phyloP scores from a whole-genome alignment of 2,113 vertebrate species.

The Symphodus melops region DNA sequence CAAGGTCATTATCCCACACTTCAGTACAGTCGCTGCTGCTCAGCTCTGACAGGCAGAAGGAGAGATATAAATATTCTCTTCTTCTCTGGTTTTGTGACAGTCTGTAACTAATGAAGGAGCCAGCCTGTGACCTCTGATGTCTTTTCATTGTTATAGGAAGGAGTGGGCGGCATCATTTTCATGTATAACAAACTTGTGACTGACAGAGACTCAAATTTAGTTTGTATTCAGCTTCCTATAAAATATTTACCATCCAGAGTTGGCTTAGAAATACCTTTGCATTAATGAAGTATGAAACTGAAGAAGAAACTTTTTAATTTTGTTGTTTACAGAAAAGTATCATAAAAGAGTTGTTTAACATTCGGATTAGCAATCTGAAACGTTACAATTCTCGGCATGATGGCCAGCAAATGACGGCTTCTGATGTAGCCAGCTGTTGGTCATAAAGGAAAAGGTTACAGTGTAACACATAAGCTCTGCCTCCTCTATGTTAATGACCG shows the following conservation, averaged over 20 bases:
- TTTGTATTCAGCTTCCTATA: slow-evolving; percentile 34
- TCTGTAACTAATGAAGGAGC: slow-evolving; percentile 42
- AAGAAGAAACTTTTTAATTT: slow-evolving; percentile 9
- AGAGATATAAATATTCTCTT: slow-evolving; percentile 58
- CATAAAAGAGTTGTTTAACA: background rate
- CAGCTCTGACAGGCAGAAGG: slow-evolving; percentile 43
- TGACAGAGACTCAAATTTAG: slow-evolving; percentile 30
- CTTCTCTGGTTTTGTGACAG: slow-evolving; percentile 45
- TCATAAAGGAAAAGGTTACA: no score
- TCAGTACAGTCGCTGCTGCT: slow-evolving; percentile 65
- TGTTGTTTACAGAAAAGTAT: background rate
- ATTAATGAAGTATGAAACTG: slow-evolving; percentile 10
- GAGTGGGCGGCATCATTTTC: slow-evolving; percentile 6
- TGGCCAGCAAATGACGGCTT: no score
- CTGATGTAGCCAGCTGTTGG: no score
- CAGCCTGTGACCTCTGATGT: slow-evolving; percentile 45
- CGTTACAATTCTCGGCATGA: no score
- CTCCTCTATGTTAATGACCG: no score
- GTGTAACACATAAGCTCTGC: no score
- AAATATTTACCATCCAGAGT: slow-evolving; percentile 46
- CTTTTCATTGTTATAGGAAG: slow-evolving; percentile 20
- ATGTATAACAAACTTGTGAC: slow-evolving; percentile 28
- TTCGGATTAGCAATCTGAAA: no score
- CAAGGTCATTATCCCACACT: slow-evolving; percentile 75
- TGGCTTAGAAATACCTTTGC: slow-evolving; percentile 30